Evolutionary conservation across 2,888 invertebrate genomes (phyloP).

Genomic region (Sceliomorpha sp.): DNA sequence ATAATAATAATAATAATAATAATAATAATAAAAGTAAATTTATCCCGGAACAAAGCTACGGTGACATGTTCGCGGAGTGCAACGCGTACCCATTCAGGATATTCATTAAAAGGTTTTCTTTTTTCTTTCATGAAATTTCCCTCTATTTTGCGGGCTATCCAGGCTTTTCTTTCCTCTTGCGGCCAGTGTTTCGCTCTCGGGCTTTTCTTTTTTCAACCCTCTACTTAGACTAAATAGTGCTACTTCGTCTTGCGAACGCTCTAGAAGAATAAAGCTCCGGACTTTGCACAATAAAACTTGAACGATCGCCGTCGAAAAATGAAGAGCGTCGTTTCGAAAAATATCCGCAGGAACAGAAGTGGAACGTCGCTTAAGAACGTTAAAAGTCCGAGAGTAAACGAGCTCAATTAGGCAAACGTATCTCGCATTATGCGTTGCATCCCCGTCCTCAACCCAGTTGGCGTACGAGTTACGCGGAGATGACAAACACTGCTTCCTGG

Average conservation of each 20-base stretch:
- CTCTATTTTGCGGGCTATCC: conserved; percentile 20
- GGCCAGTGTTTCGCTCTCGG: conserved; percentile 29
- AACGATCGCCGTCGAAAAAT: conserved; percentile 30
- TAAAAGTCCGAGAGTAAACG: conserved; percentile 11
- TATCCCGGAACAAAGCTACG: conserved; percentile 10
- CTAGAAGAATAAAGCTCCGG: conserved; percentile 23
- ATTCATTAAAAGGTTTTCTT: conserved; percentile 29
- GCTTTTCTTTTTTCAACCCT: conserved; percentile 24
- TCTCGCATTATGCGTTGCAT: no score
- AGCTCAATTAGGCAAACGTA: no score
- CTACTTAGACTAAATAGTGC: conserved; percentile 40
- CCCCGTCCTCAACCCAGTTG: no score
- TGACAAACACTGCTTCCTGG: no score
- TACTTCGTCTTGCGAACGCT: conserved; percentile 30
- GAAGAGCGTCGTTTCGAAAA: conserved; percentile 28
- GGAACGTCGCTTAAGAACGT: conserved; percentile 27
- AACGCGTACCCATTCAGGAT: conserved; percentile 10
- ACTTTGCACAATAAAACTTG: conserved; percentile 36
- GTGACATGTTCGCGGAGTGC: conserved; percentile 7
- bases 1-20: no score
- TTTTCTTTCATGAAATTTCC: conserved; percentile 15
- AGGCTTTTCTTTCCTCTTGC: conserved; percentile 21
- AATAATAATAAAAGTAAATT: conserved; percentile 21
- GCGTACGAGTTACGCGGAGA: no score
- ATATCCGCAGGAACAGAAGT: conserved; percentile 20